Evolutionary conservation across 2,888 invertebrate species (phyloP).

Genomic region (Melolontha melolontha): DNA sequence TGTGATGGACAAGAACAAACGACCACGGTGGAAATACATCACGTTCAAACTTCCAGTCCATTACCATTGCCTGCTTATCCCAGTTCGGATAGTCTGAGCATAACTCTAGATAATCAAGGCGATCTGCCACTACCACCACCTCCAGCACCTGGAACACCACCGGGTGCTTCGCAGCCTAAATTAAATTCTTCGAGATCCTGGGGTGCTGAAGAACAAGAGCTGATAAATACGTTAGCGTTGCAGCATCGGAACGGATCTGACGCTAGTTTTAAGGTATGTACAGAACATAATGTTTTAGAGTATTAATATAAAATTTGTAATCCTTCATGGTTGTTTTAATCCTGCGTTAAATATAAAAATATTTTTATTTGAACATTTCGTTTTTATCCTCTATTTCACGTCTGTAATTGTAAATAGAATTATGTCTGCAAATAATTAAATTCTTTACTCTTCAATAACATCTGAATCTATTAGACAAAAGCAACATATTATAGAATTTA

Average conservation of each 20-base stretch:
- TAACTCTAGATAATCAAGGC: conserved; percentile 68
- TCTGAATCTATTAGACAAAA: no score
- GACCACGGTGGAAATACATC: conserved; percentile 65
- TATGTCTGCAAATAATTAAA: no score
- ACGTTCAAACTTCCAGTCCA: conserved; percentile 69
- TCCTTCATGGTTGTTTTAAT: neutral
- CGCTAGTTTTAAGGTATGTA: conserved; percentile 82
- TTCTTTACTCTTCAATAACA: no score
- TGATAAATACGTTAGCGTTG: conserved; percentile 66
- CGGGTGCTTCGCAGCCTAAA: conserved; percentile 65
- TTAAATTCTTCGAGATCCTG: conserved; percentile 69
- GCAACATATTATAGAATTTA: no score
- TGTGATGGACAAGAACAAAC: conserved; percentile 60
- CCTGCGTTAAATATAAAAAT: no score
- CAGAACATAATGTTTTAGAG: neutral
- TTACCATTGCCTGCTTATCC: conserved; percentile 75
- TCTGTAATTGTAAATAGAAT: no score
- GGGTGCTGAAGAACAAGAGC: conserved; percentile 68
- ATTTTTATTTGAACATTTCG: no score
- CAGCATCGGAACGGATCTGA: conserved; percentile 81
- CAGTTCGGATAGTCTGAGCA: conserved; percentile 74
- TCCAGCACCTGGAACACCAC: conserved; percentile 74
- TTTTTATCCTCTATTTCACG: no score
- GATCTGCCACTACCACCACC: conserved; percentile 77
- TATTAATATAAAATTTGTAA: neutral